Base-by-base conservation (phyloP, 2,888 invertebrate species). In the Ischnus inquisitorius region DNA sequence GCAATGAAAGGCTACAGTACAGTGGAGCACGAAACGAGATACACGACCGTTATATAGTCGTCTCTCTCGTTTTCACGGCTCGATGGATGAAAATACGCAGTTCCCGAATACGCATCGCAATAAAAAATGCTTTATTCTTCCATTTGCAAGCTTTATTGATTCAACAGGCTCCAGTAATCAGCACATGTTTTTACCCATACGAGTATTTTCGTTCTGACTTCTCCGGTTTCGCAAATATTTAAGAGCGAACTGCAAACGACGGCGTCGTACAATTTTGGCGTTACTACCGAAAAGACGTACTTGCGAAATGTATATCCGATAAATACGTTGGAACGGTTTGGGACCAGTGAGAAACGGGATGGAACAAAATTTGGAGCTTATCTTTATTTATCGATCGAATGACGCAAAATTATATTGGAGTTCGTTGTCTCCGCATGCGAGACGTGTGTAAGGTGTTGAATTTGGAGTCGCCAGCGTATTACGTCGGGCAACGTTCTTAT, bases 21-120 rank as follows among this genome's bases (percentile, higher is more conserved):
- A 51, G 34, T 8, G 34, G 4, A 8, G 34, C 8, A 34, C 34
- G 34, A 34, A 6, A 34, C 34, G 34, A 34, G 34, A 34, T 34
- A 34, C 34, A 34, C 8, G 8, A 34, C 34, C 8, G 34, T 34
- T 34, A 34, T 34, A 34, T 1, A 4, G 34, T 34, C 60, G 60
- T 60, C 60, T 28, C 60, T 28, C 25, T 28, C 6, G 28, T 60
- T 60, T 60, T 60, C 28, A 28, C 60, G 60, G 28, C 60, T n/a
- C 28, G 60, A 10, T 22, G 14, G 14, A 5, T 60, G 60, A 14
- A 28, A 28, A 25, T 60, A 60, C 14, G n/a, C n/a, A n/a, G n/a
- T 60, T 60, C 60, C 60, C 25, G n/a, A 60, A 60, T 25, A 60
- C 14, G 28, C 46, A 25, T 25, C 14, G n/a, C 1, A 14, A 10